Conservation (phyloP, 2,888 invertebrate genomes). For the Drosophila monieri region DNA sequence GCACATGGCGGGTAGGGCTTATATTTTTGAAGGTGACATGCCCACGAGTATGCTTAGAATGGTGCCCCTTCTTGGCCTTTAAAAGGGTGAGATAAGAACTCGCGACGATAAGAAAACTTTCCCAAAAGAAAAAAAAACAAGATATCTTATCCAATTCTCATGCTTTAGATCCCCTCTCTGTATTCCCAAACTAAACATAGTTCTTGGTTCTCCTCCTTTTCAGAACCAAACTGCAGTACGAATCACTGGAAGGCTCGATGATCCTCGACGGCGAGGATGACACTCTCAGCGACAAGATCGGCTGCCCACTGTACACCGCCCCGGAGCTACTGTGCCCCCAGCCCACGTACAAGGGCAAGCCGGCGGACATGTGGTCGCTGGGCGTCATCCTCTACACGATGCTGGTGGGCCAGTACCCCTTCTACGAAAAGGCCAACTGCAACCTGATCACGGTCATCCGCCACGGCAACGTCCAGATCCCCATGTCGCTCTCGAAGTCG, state of each 20-base stretch:
- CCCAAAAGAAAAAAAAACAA: neutral
- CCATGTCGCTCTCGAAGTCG: constrained; percentile 73
- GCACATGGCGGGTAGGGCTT: constrained; percentile 44
- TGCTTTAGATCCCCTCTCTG: neutral
- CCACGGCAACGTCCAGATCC: constrained; percentile 81
- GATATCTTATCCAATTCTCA: neutral
- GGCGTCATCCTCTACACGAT: constrained; percentile 83
- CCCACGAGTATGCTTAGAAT: neutral
- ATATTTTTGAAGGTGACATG: constrained; percentile 1
- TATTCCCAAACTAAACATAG: constrained; percentile 1
- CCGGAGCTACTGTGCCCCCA: constrained; percentile 82
- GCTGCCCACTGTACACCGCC: constrained; percentile 83
- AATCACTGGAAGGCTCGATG: constrained; percentile 83
- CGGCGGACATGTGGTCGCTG: constrained; percentile 83
- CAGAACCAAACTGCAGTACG: constrained; percentile 83
- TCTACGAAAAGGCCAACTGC: constrained; percentile 82
- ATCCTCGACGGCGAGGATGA: constrained; percentile 81
- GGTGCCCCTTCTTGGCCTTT: neutral
- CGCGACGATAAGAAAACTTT: neutral
- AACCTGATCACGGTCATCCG: constrained; percentile 82
- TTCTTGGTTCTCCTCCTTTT: constrained; percentile 15
- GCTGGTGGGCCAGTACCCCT: constrained; percentile 83
- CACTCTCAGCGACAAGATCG: constrained; percentile 82
- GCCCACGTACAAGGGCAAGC: constrained; percentile 82
- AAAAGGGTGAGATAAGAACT: neutral